A percentile compares a stretch with the other conserved stretches of the same genome.
phyloP scores from a whole-genome alignment of 2,113 vertebrate genomes.

The Talpa occidentalis region DNA sequence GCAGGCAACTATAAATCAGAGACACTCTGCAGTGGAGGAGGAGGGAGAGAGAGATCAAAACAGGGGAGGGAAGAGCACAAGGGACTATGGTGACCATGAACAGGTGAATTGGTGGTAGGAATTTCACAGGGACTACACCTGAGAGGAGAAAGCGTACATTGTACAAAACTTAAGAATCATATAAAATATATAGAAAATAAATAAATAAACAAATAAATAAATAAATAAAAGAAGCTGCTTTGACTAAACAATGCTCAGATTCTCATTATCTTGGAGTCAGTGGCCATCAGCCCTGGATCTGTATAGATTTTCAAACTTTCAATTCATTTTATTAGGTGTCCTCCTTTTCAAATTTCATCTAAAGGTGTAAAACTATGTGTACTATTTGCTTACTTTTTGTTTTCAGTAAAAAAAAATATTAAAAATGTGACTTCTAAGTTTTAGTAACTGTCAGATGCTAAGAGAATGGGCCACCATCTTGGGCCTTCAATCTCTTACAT shows the following conservation, averaged over 20 bases:
- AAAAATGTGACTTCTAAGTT: not conserved
- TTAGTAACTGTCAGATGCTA: not conserved
- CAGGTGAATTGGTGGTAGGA: no score
- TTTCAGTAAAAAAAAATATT: not conserved
- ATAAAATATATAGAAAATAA: no score
- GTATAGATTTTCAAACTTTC: not conserved
- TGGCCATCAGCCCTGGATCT: not conserved
- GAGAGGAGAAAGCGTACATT: no score
- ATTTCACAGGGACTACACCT: no score
- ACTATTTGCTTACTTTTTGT: not conserved
- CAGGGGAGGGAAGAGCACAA: no score
- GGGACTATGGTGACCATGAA: no score
- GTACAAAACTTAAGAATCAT: no score
- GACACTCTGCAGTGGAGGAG: no score
- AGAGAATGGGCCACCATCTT: not conserved
- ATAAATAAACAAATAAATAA: no score
- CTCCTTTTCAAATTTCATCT: slow-evolving; percentile 34
- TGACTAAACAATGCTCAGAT: not conserved
- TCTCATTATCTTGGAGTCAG: not conserved
- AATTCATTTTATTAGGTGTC: not conserved
- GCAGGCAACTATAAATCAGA: no score
- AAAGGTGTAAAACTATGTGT: not conserved
- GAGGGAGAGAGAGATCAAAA: no score
- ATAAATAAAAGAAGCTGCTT: slow-evolving; percentile 8
- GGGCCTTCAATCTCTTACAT: not conserved